phyloP scores from a whole-genome alignment of 2,888 invertebrate genomes.

The Netelia fuscicornis region DNA sequence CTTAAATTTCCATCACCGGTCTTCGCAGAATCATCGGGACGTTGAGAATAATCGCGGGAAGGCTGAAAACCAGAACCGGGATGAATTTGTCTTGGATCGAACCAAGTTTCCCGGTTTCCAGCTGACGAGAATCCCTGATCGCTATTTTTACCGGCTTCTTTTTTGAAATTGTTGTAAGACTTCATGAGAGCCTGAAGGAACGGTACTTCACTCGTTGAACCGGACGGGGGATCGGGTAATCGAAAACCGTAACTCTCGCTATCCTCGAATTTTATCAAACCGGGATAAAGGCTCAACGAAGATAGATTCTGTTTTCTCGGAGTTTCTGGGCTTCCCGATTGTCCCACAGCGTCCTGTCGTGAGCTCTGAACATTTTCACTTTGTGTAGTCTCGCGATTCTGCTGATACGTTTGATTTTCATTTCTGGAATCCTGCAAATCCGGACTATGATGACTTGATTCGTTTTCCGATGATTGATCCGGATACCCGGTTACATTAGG shows the following conservation, averaged over 20 bases:
- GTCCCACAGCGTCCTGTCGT: not conserved
- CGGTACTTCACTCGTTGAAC: slow-evolving; percentile 65
- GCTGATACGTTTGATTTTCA: slow-evolving; percentile 27
- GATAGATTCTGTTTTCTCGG: slow-evolving; percentile 24
- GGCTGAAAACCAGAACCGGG: slow-evolving; percentile 58
- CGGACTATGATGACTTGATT: not conserved
- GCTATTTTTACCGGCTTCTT: slow-evolving; percentile 43
- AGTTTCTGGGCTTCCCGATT: slow-evolving; percentile 11
- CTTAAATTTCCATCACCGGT: slow-evolving; percentile 23
- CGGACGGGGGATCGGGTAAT: slow-evolving; percentile 43
- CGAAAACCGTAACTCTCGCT: slow-evolving; percentile 54
- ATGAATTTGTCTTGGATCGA: slow-evolving; percentile 58
- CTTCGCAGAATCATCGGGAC: not conserved
- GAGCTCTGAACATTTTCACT: not conserved
- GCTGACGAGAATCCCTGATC: not conserved
- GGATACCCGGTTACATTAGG: slow-evolving; percentile 14
- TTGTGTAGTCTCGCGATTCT: not conserved
- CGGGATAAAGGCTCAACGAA: slow-evolving; percentile 46
- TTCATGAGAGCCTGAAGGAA: slow-evolving; percentile 71
- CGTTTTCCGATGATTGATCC: slow-evolving; percentile 14
- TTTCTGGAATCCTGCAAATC: slow-evolving; percentile 5
- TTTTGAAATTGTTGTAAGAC: slow-evolving; percentile 70
- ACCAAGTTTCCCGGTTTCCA: slow-evolving; percentile 39
- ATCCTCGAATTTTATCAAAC: slow-evolving; percentile 46
- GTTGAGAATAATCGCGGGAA: slow-evolving; percentile 31